phyloP scores from a whole-genome alignment of 2,113 vertebrate genomes.

The Lepisosteus oculatus region DNA sequence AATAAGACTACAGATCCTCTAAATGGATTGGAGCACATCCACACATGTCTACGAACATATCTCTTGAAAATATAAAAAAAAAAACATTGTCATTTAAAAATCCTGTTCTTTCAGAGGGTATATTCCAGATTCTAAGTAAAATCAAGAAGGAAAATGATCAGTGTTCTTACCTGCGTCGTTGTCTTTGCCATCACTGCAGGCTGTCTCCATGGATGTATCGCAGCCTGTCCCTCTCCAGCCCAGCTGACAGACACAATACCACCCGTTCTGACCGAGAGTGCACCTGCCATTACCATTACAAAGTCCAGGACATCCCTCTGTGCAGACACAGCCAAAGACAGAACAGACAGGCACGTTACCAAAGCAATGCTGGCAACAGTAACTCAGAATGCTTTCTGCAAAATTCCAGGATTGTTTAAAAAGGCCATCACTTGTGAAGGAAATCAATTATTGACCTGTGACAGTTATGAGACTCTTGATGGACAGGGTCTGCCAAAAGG shows the following conservation, averaged over 20 bases:
- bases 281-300: constrained; percentile 96
- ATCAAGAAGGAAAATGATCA: background rate
- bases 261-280: constrained; percentile 91
- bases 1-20: background rate
- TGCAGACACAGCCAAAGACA: constrained; percentile 48
- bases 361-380: constrained; percentile 28
- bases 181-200: constrained; percentile 92
- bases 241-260: constrained; percentile 96
- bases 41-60: background rate
- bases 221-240: constrained; percentile 95
- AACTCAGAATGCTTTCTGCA: too few species aligned
- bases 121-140: too few species aligned
- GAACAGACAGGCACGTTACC: background rate
- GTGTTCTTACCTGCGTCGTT: constrained; percentile 89
- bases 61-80: background rate
- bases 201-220: constrained; percentile 95
- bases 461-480: too few species aligned
- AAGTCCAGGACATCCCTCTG: constrained; percentile 96
- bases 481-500: too few species aligned
- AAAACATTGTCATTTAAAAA: too few species aligned
- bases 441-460: too few species aligned
- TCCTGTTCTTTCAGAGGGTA: too few species aligned
- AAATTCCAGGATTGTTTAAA: too few species aligned
- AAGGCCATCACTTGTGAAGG: too few species aligned
- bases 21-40: background rate